Base-by-base conservation (phyloP, 2,888 invertebrate genomes). In the Dendrolimus pini region DNA sequence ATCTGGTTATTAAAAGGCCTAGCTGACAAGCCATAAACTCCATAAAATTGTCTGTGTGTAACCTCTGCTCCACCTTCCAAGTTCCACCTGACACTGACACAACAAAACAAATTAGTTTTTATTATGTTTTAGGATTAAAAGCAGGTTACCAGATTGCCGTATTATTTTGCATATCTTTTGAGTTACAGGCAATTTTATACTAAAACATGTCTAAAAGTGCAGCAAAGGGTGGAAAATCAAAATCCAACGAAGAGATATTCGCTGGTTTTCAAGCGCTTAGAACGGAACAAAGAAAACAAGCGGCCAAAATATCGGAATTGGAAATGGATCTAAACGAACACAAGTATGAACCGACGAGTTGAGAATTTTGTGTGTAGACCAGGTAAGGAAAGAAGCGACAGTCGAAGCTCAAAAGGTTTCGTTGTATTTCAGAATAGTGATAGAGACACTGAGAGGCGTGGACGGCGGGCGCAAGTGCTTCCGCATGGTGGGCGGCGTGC, bases 241-340 rank as follows among this genome's bases (percentile, higher is more conserved):
- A 90, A 68, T 88, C 92, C 41, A 93, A 93, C 64, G 97, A 97
- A 80, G 96, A 97, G 88, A 94, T 98, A 71, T 92, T 97, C 67
- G 93, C 93, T 56, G 96, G 96, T 59, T 98, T 99, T 89, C 97
- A 98, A 87, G 92, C 93, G 61, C 92, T 99, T 57, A 92, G 98
- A 55, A 94, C 93, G 69, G 98, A 98, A 78, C 99, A 99, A 86
- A 92, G 97, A 73, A 93, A 93, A 71, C 89, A 98, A 71, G 96
- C 96, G 41, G 94, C 94, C 70, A 98, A 98, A 92, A 93, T 98
- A 62, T 95, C 96, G 1, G 98, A 99, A 89, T 91, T 99, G 71
- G 98, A 98, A 91, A 94, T 95, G 92, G 99, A 99, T 84, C 92
- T 97, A 62, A 98, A 97, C 81, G 99, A 99, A 89, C 98, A 99